Base-by-base conservation (phyloP, 2,888 invertebrate genomes). In the Tolmerus cingulatus region DNA sequence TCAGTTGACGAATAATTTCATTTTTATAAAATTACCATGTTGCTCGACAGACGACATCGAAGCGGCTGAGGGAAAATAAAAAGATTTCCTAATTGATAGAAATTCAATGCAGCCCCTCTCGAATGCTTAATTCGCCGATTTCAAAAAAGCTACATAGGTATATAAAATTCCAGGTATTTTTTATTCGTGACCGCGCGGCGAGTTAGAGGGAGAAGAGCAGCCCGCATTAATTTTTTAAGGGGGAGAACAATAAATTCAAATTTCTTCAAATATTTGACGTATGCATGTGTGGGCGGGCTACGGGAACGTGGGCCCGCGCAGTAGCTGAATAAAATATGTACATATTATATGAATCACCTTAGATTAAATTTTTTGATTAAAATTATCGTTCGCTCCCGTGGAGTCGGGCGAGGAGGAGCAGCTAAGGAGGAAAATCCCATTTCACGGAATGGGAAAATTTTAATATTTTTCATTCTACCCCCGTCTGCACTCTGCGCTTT, bases 361-460 rank as follows among this genome's bases (percentile, higher is more conserved):
- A 81, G 81, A 81, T 81, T 81, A 81, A 81, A 81, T 81, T 81
- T 81, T 81, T 46, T 81, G 81, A 81, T 81, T 81, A 81, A 81
- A 81, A 81, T 81, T 81, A 81, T 81, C 81, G 81, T 81, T n/a
- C n/a, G 27, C 81, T 79, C 79, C 23, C 16, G 81, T 55, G 51
- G 51, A 27, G 19, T 27, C 55, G 46, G 51, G 27, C 55, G 46
- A 16, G 30, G 81, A 46, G 51, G 78, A 37, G 78, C 78, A 43
- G 81, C 46, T 81, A 81, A 81, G 81, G 51, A 81, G 81, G 55
- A 55, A 81, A 81, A 74, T 74, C 84, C 84, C 66, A 84, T 74
- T 84, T 51, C 55, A 46, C 37, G 43, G 84, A 84, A 66, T 37
- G 40, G 51, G 84, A 66, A 84, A 84, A 66, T 84, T 84, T 84